Conservation (phyloP, 2,797 vertebrate genomes). For the Balearica regulorum region DNA sequence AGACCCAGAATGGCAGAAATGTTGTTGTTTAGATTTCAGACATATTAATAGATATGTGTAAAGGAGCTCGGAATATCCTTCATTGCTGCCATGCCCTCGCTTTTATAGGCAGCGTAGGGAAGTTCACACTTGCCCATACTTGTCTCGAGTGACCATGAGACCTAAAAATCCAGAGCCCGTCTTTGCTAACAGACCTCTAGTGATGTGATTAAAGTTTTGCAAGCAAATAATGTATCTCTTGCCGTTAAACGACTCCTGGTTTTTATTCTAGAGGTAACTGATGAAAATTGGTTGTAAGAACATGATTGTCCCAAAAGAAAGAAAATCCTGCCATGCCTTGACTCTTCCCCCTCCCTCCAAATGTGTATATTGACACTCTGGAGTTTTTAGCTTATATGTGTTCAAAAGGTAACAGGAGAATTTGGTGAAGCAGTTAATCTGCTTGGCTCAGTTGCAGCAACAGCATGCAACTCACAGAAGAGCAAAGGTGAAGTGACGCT, state of each 20-base stretch:
- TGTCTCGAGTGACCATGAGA: background rate
- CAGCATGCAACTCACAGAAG: background rate
- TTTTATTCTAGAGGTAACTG: background rate
- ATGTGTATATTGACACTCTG: background rate
- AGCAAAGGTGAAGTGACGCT: background rate
- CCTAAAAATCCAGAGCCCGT: background rate
- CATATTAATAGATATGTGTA: background rate
- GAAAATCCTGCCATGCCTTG: background rate
- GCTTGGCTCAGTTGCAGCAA: background rate
- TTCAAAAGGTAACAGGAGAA: background rate
- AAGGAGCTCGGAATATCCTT: background rate
- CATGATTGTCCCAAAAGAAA: background rate
- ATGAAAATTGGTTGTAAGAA: background rate
- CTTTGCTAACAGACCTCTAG: background rate
- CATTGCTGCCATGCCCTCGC: background rate
- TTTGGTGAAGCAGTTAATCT: background rate
- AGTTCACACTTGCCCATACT: background rate
- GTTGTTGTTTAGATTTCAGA: background rate
- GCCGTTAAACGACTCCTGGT: background rate
- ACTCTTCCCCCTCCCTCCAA: background rate
- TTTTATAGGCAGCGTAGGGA: background rate
- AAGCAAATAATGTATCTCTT: background rate
- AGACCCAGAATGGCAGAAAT: background rate
- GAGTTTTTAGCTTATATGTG: background rate
- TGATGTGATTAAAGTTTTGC: background rate